Evolutionary conservation across 2,797 vertebrate genomes (phyloP).

Genomic region (Holocentrus rufus): DNA sequence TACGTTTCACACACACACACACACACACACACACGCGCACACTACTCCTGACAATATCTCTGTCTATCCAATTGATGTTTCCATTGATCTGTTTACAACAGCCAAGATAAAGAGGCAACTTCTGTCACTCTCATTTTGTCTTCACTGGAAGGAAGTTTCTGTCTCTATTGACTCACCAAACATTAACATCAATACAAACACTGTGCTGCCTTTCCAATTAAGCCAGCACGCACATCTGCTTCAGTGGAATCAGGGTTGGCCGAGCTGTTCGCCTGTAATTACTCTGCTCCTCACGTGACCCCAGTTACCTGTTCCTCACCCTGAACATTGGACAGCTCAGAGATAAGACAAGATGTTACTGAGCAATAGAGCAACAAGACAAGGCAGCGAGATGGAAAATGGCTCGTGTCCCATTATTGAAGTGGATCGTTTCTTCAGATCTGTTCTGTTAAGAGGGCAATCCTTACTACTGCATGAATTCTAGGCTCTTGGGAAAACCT

Average conservation of each 20-base stretch:
- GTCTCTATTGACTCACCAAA: slow-evolving; percentile 35
- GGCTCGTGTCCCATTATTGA: not conserved
- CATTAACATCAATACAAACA: slow-evolving; percentile 37
- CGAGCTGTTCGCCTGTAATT: slow-evolving; percentile 30
- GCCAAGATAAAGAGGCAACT: slow-evolving; percentile 14
- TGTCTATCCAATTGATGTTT: slow-evolving; percentile 7
- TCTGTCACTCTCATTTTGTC: slow-evolving; percentile 6
- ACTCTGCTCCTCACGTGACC: slow-evolving; percentile 56
- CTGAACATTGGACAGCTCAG: slow-evolving; percentile 76
- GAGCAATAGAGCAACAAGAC: slow-evolving; percentile 31
- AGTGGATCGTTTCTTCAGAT: not conserved
- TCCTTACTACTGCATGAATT: too few species aligned
- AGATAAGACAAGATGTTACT: slow-evolving; percentile 64
- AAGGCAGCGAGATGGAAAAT: slow-evolving; percentile 11
- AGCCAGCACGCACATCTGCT: slow-evolving; percentile 1
- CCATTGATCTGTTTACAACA: slow-evolving; percentile 33
- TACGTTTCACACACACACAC: not conserved
- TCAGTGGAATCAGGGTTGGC: not conserved
- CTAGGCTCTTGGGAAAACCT: too few species aligned
- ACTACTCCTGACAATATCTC: slow-evolving; percentile 10
- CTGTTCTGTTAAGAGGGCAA: too few species aligned
- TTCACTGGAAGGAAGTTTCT: slow-evolving; percentile 21
- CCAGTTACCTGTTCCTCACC: slow-evolving; percentile 53
- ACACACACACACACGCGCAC: not conserved
- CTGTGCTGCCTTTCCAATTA: slow-evolving; percentile 14